Evolutionary conservation across 2,113 vertebrate species (phyloP).

Genomic region (Argyrosomus japonicus): DNA sequence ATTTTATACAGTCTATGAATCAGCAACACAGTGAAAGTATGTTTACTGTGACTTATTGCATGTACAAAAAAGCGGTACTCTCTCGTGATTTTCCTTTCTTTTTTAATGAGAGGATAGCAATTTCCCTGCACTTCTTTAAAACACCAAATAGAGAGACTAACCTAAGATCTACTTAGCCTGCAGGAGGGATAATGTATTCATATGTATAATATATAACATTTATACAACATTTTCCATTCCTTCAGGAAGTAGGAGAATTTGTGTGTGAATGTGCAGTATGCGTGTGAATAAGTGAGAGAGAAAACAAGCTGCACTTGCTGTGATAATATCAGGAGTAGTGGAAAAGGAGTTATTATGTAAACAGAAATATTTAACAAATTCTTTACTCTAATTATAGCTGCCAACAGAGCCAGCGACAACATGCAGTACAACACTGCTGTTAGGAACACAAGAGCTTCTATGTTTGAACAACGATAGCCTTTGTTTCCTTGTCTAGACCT

Average conservation of each 20-base stretch:
- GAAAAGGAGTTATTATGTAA: constrained; percentile 36
- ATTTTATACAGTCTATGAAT: background rate
- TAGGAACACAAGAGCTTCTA: constrained; percentile 6
- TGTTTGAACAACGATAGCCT: constrained; percentile 1
- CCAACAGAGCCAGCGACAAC: constrained; percentile 7
- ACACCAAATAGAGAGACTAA: background rate
- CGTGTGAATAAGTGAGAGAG: background rate
- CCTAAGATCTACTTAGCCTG: background rate
- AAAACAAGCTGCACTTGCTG: constrained; percentile 33
- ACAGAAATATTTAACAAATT: constrained; percentile 29
- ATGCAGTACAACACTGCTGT: background rate
- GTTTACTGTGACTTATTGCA: background rate
- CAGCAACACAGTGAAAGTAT: background rate
- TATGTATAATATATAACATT: background rate
- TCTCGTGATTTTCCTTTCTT: background rate
- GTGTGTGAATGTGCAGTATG: background rate
- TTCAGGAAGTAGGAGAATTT: background rate
- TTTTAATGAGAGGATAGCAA: background rate
- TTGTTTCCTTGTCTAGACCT: background rate
- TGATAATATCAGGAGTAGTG: constrained; percentile 42
- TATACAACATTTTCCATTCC: background rate
- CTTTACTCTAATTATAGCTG: constrained; percentile 39
- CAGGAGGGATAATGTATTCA: background rate
- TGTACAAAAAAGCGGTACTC: background rate
- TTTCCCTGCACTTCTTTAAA: background rate